phyloP scores from a whole-genome alignment of 2,888 invertebrate genomes.

The Ctena decussata region DNA sequence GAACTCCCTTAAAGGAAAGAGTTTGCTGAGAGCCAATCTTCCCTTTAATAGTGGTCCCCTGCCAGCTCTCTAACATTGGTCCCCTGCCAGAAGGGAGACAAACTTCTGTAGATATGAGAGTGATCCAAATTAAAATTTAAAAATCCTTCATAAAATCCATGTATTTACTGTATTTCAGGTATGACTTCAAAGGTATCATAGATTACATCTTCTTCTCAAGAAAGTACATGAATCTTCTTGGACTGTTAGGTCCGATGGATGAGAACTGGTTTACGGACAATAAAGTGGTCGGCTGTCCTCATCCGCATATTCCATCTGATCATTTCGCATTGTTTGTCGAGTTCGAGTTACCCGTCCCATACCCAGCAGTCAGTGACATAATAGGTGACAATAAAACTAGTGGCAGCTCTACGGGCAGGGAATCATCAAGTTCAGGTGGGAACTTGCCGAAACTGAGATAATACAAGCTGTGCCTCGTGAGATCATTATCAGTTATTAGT shows the following conservation, averaged over 20 bases:
- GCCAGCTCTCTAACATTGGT: too few species aligned
- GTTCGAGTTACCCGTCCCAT: constrained; percentile 82
- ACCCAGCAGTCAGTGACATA: constrained; percentile 42
- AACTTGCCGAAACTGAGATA: not conserved
- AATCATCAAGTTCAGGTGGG: not conserved
- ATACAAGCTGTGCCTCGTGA: not conserved
- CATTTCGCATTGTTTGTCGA: constrained; percentile 86
- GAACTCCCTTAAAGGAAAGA: too few species aligned
- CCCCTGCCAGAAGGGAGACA: too few species aligned
- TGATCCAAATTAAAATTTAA: too few species aligned
- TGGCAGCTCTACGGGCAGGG: not conserved
- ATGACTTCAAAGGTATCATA: constrained; percentile 99
- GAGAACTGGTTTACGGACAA: constrained; percentile 93
- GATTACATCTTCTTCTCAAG: constrained; percentile 99
- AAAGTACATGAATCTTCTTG: constrained; percentile 97
- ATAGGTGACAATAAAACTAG: constrained; percentile 30
- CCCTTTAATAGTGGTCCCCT: too few species aligned
- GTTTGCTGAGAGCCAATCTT: too few species aligned
- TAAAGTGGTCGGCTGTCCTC: constrained; percentile 99
- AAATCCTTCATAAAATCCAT: too few species aligned
- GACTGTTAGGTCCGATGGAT: constrained; percentile 97
- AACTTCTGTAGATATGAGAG: too few species aligned
- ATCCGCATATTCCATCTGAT: constrained; percentile 97
- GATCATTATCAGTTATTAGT: not conserved
- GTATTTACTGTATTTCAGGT: constrained; percentile 89